These are phyloP conservation scores for Oreochromis niloticus DNA, from an alignment of 2,113 vertebrate genomes.

Conservation along the genomic window DNA sequence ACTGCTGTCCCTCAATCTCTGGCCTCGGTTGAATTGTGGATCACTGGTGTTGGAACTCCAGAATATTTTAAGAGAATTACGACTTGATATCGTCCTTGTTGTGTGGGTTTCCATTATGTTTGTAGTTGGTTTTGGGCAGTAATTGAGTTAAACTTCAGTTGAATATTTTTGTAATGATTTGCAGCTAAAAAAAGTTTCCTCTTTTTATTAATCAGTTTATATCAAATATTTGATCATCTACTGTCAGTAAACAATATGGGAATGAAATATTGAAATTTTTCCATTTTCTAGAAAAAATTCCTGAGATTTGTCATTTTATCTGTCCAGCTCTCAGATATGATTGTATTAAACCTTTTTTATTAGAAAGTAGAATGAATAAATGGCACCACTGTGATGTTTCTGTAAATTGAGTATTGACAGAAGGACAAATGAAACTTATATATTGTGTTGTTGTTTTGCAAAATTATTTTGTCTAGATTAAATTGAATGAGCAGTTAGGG, in stretches of 20 bases:
- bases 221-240: background rate
- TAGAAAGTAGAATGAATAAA: background rate
- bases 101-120: background rate
- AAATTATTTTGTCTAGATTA: background rate
- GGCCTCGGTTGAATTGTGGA: background rate
- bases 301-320: background rate
- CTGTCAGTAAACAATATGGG: background rate
- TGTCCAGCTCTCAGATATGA: background rate
- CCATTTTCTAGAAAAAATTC: background rate
- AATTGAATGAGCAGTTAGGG: background rate
- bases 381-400: rapidly evolving
- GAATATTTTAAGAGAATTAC: background rate
- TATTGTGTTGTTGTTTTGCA: background rate
- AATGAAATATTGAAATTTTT: background rate
- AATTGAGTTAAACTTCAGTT: background rate
- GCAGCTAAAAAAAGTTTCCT: background rate
- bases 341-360: rapidly evolving
- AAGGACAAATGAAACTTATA: background rate
- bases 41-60: background rate
- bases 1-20: background rate
- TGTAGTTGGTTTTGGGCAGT: no score
- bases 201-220: background rate
- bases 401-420: background rate
- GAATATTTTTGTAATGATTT: background rate
- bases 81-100: background rate